Evolutionary conservation across 2,888 invertebrate genomes (phyloP).

Genomic region (Serrognathus titanus): DNA sequence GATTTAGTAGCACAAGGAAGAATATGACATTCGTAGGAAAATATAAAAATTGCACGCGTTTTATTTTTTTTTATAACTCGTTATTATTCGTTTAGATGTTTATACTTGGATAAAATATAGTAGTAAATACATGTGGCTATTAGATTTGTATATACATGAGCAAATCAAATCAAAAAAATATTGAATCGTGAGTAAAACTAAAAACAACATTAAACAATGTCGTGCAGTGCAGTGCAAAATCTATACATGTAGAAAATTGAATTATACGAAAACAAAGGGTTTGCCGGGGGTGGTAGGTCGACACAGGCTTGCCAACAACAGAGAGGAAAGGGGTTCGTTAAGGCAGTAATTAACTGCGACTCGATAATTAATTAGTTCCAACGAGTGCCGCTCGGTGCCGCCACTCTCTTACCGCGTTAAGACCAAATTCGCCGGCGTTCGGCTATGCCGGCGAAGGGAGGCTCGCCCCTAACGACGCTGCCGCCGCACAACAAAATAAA

Average conservation of each 20-base stretch:
- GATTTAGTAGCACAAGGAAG: no score
- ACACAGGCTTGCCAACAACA: conserved; percentile 35
- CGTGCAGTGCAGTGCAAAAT: conserved; percentile 24
- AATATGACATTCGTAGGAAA: no score
- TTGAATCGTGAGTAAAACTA: neutral
- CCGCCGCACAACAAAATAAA: conserved; percentile 26
- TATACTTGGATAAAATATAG: no score
- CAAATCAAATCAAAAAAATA: no score
- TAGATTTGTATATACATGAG: no score
- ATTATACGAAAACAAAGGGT: conserved; percentile 45
- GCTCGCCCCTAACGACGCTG: conserved; percentile 16
- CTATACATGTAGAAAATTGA: conserved; percentile 44
- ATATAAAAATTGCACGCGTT: no score
- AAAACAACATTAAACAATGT: conserved; percentile 15
- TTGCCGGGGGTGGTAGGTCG: conserved; percentile 28
- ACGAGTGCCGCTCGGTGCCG: conserved; percentile 44
- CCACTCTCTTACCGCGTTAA: conserved; percentile 28
- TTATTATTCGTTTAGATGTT: no score
- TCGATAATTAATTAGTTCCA: conserved; percentile 50
- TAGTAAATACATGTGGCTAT: no score
- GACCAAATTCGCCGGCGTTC: conserved; percentile 28
- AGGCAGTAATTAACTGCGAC: conserved; percentile 48
- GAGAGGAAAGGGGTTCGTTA: conserved; percentile 39
- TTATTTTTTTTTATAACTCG: no score
- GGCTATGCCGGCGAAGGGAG: conserved; percentile 12